Evolutionary conservation across 1,140 invertebrate species (phyloP).

Genomic region (Lepidurus apus): DNA sequence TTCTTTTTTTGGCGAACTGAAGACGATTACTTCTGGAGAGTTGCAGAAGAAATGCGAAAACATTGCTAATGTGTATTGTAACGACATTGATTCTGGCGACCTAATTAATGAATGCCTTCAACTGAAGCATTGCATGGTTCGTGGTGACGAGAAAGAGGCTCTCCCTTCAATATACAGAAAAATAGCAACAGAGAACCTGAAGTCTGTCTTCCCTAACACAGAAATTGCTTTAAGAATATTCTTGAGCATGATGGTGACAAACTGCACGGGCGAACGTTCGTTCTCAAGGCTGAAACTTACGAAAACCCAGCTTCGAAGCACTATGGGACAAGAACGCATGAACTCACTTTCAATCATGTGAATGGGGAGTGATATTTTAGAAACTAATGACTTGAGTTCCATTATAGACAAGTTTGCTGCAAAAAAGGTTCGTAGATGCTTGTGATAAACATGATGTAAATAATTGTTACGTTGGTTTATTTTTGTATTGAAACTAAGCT

Average conservation of each 20-base stretch:
- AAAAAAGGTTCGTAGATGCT: constrained; percentile 6
- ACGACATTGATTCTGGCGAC: neutral
- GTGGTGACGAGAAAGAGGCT: neutral
- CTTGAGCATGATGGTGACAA: constrained; percentile 38
- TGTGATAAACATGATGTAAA: constrained; percentile 7
- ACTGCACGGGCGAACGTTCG: constrained; percentile 39
- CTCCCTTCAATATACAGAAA: neutral
- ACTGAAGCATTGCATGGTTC: neutral
- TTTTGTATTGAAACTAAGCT: constrained; percentile 7
- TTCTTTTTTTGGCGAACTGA: neutral
- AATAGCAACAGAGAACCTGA: constrained; percentile 27
- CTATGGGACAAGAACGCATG: constrained; percentile 36
- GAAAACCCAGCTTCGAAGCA: constrained; percentile 37
- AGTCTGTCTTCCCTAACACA: constrained; percentile 37
- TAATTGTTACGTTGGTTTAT: neutral
- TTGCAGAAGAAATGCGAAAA: neutral
- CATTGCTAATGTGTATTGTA: neutral
- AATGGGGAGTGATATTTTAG: constrained; percentile 33
- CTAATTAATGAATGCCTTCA: neutral
- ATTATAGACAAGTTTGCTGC: neutral
- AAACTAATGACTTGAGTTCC: no score
- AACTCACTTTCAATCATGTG: neutral
- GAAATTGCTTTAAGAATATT: constrained; percentile 39
- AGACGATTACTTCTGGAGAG: neutral
- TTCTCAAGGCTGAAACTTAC: constrained; percentile 39